These are phyloP conservation scores for Cyanocitta stelleri DNA, from an alignment of 2,113 vertebrate species.

Conservation along the genomic window DNA sequence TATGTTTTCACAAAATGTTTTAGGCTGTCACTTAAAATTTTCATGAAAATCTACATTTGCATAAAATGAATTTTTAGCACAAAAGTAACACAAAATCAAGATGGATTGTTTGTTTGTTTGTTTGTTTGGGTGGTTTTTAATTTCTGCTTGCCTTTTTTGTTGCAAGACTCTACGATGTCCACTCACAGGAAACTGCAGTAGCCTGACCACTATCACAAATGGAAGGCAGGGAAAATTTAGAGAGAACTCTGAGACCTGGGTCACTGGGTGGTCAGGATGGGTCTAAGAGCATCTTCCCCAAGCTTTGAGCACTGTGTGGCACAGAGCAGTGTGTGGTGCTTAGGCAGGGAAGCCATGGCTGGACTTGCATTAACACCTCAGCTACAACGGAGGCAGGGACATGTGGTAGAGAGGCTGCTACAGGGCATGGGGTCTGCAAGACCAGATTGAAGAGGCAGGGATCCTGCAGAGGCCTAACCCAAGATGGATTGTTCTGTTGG, in stretches of 20 bases:
- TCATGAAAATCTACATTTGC: neutral
- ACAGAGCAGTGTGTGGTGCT: neutral
- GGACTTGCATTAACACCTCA: neutral
- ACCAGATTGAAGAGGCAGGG: neutral
- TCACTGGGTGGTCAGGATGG: no score
- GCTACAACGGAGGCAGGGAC: neutral
- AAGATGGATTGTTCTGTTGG: neutral
- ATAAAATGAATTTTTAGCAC: neutral
- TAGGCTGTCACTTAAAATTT: neutral
- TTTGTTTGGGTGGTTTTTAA: neutral
- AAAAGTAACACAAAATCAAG: neutral
- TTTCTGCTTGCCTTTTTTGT: neutral
- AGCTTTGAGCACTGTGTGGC: neutral
- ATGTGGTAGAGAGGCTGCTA: accelerated
- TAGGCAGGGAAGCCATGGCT: neutral
- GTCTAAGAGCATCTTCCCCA: neutral
- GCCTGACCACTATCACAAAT: neutral
- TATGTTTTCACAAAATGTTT: neutral
- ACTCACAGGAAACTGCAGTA: neutral
- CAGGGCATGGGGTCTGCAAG: neutral
- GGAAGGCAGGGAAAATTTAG: neutral
- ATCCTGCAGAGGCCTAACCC: neutral
- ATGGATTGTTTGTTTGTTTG: neutral
- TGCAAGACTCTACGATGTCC: neutral
- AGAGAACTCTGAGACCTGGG: neutral